Evolutionary conservation across 2,113 vertebrate species (phyloP), one percentile per base, ranked within the genome.

Genomic region (Tupaia tana): DNA sequence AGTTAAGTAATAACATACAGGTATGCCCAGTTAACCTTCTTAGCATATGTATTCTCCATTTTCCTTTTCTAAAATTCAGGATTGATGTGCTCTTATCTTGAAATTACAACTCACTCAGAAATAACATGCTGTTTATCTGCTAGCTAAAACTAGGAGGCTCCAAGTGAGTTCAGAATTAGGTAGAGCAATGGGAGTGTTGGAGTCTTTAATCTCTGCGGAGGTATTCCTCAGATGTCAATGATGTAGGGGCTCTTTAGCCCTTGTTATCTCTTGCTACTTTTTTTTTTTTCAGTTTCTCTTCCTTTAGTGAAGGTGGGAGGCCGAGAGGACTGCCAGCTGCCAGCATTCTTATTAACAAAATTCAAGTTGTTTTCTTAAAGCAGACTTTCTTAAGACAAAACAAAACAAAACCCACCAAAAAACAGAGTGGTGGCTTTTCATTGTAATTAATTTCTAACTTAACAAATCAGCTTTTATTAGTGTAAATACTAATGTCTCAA

Each of bases 161-260:
- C 75, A 78, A 88, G 18, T 74, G 29, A 89, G 86, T 78, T 95
- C 43, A 92, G 52, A 93, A 93, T 94, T 87, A 96, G 54, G 29
- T 78, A 58, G 78, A 70, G 69, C 61, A 71, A 88, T 95, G 91
- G 85, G 74, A 88, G 74, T 2, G 0, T 59, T 74, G 63, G 8
- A 34, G 43, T 90, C 78, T 97, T 96, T 96, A 94, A 95, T 92
- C 90, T 96, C 82, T 89, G 73, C 74, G 89, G 83, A 58, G 90
- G 77, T 78, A 66, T 43, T 75, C 31, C 64, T 91, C 67, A 54
- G 69, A 74, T 87, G 43, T 22, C 43, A 88, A 69, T 58, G 84
- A 52, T 88, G 77, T 31, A 59, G 52, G 56, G 52, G 13, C 81
- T 94, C 14, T 77, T 94, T 85, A 88, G 87, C 10, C 56, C 67